These are phyloP conservation scores for Sesamia inferens DNA, from an alignment of 2,888 invertebrate species.

Conservation along the genomic window DNA sequence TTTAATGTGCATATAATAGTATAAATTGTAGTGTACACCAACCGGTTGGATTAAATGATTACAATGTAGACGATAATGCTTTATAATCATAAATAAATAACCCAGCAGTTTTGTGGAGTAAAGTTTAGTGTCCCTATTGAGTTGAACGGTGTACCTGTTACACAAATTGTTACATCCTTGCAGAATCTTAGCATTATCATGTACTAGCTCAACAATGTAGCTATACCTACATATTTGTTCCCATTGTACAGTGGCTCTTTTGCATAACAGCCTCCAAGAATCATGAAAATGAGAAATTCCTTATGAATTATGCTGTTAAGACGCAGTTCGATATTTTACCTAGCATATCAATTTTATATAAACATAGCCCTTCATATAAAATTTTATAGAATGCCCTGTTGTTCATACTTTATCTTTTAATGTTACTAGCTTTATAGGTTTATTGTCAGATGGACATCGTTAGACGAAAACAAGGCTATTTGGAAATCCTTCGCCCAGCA, in stretches of 20 bases:
- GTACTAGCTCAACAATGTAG: constrained; percentile 52
- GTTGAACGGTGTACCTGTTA: constrained; percentile 42
- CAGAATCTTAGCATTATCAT: constrained; percentile 52
- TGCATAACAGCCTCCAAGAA: constrained; percentile 55
- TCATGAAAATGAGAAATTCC: constrained; percentile 59
- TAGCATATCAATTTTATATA: constrained; percentile 41
- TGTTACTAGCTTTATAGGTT: constrained; percentile 23
- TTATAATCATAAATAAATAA: constrained; percentile 57
- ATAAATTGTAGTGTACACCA: constrained; percentile 32
- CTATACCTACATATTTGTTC: constrained; percentile 55
- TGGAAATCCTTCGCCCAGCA: constrained; percentile 23
- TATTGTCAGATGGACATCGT: constrained; percentile 30
- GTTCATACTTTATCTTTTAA: constrained; percentile 39
- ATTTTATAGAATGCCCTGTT: constrained; percentile 31
- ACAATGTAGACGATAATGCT: constrained; percentile 58
- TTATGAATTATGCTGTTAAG: constrained; percentile 40
- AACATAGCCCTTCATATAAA: constrained; percentile 35
- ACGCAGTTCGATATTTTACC: constrained; percentile 28
- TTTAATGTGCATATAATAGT: constrained; percentile 40
- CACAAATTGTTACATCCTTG: constrained; percentile 50
- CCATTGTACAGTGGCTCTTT: constrained; percentile 51
- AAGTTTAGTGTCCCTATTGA: constrained; percentile 59
- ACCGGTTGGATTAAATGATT: constrained; percentile 53
- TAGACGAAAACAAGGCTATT: constrained; percentile 30
- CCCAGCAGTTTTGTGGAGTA: constrained; percentile 56